Evolutionary conservation across 2,888 invertebrate genomes (phyloP).

Genomic region (Merodon equestris): DNA sequence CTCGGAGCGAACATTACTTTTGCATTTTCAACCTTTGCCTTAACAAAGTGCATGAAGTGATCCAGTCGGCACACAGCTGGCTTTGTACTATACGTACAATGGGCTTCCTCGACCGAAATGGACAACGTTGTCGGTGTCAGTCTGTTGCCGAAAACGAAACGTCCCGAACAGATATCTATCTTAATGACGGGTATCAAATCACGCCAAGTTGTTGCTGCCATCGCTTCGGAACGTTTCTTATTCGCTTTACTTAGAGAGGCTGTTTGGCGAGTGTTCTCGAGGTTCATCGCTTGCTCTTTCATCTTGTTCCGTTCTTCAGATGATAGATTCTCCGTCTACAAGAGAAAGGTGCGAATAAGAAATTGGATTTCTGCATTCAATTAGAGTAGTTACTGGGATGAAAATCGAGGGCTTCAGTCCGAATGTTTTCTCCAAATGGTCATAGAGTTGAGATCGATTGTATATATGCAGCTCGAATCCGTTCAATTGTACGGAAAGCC

Average conservation of each 20-base stretch:
- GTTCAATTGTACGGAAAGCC: slow-evolving; percentile 93
- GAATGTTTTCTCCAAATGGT: slow-evolving; percentile 91
- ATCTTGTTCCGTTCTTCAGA: slow-evolving; percentile 81
- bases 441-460: slow-evolving; percentile 93
- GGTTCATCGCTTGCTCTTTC: slow-evolving; percentile 82
- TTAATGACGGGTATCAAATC: slow-evolving; percentile 98
- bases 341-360: slow-evolving; percentile 75
- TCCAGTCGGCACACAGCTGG: slow-evolving; percentile 96
- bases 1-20: slow-evolving; percentile 97
- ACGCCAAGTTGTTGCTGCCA: slow-evolving; percentile 94
- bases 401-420: slow-evolving; percentile 90
- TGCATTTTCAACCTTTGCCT: slow-evolving; percentile 96
- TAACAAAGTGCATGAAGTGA: slow-evolving; percentile 96
- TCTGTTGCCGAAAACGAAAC: slow-evolving; percentile 96
- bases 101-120: slow-evolving; percentile 95
- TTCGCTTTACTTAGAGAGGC: slow-evolving; percentile 76
- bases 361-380: slow-evolving; percentile 79
- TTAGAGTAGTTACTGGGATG: slow-evolving; percentile 76
- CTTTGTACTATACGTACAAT: slow-evolving; percentile 96
- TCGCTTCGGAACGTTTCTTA: slow-evolving; percentile 86
- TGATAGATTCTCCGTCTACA: slow-evolving; percentile 80
- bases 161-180: slow-evolving; percentile 93
- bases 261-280: slow-evolving; percentile 82
- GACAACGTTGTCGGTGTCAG: slow-evolving; percentile 95
- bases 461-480: slow-evolving; percentile 97